Percentiles rank a stretch among this genome's conserved stretches.
Conservation (phyloP, 2,797 vertebrate genomes). For the Poeciliopsis gracilis region DNA sequence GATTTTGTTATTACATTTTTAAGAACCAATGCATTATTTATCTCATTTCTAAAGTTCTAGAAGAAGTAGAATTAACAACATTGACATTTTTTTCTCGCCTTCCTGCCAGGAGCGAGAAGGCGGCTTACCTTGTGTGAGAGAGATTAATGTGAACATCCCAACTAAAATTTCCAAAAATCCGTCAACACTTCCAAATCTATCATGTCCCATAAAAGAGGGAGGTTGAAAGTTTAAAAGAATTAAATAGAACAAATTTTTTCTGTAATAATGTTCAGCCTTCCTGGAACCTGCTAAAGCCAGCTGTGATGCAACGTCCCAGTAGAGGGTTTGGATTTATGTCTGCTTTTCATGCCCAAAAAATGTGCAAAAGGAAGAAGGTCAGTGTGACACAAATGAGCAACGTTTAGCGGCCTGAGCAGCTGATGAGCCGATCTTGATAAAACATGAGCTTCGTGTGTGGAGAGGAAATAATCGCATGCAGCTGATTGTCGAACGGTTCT, state of each 20-base stretch:
- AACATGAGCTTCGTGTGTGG: background rate
- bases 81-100: background rate
- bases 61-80: background rate
- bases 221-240: background rate
- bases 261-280: slow-evolving; percentile 1
- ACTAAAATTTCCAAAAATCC: background rate
- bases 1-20: background rate
- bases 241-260: background rate
- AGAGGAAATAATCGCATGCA: background rate
- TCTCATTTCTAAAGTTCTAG: background rate
- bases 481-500: background rate
- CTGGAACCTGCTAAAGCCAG: background rate
- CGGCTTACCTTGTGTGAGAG: background rate
- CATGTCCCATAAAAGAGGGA: background rate
- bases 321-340: background rate
- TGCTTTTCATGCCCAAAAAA: background rate
- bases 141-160: background rate
- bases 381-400: too few relatives aligned
- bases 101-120: background rate
- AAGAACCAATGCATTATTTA: background rate
- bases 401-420: background rate
- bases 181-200: background rate
- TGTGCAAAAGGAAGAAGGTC: background rate
- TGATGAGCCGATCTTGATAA: background rate
- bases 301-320: background rate